These are phyloP conservation scores for Silvanus unidentatus DNA, from an alignment of 2,888 invertebrate species.

Conservation along the genomic window DNA sequence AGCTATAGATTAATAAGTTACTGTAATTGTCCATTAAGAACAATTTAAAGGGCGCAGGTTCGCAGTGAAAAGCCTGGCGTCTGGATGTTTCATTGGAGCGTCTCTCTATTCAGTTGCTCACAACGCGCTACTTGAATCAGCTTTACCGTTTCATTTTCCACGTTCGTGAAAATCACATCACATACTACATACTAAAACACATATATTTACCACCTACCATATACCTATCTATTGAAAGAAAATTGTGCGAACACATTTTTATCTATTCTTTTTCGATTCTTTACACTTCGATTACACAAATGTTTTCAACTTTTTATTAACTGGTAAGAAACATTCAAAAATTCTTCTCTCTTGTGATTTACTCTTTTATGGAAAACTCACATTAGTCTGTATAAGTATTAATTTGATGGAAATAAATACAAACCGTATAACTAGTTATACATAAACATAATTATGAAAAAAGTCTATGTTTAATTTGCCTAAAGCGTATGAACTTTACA, in stretches of 20 bases:
- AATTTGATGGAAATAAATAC: too few species aligned
- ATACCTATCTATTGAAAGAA: too few species aligned
- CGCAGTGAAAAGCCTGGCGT: neutral
- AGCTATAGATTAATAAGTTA: neutral
- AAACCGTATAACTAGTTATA: too few species aligned
- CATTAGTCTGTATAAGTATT: too few species aligned
- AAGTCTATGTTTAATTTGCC: too few species aligned
- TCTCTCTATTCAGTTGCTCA: neutral
- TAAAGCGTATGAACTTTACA: too few species aligned
- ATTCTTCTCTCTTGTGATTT: too few species aligned
- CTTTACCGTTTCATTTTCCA: neutral
- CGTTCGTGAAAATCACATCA: neutral
- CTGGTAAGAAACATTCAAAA: neutral
- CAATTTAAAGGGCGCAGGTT: neutral
- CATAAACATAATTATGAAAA: too few species aligned
- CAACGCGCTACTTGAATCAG: conserved; percentile 1
- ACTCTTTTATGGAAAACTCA: too few species aligned
- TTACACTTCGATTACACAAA: neutral
- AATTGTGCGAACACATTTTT: neutral
- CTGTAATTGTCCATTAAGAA: conserved; percentile 1
- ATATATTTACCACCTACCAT: too few species aligned
- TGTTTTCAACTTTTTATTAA: conserved; percentile 2
- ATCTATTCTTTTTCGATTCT: neutral
- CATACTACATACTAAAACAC: too few species aligned
- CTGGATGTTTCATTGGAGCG: conserved; percentile 1